Evolutionary conservation across 2,888 invertebrate species (phyloP).

Genomic region (Xanthia icteritia): DNA sequence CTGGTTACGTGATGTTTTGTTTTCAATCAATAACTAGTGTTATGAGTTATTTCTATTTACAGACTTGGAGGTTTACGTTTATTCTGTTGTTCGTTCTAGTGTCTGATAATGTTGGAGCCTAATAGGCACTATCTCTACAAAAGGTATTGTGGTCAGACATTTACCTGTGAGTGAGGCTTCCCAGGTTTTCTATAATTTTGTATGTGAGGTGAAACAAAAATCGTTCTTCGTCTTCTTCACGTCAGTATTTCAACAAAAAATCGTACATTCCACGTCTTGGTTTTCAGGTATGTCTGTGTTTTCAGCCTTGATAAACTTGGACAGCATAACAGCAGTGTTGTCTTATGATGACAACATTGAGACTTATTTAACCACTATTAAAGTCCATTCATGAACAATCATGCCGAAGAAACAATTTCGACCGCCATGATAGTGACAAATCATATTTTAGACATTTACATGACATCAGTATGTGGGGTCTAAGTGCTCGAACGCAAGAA

Average conservation of each 20-base stretch:
- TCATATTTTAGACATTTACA: neutral
- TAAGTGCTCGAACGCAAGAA: neutral
- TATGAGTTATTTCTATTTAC: slow-evolving; percentile 58
- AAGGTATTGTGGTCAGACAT: neutral
- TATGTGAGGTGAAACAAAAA: no score
- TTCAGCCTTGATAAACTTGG: neutral
- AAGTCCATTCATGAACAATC: slow-evolving; percentile 21
- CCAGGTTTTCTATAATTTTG: neutral
- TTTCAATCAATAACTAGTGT: slow-evolving; percentile 72
- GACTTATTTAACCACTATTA: neutral
- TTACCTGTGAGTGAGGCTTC: neutral
- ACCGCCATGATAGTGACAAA: neutral
- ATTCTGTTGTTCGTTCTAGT: slow-evolving; percentile 12
- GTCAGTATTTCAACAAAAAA: no score
- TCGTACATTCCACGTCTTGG: neutral
- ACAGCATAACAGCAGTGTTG: no score
- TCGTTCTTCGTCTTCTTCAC: no score
- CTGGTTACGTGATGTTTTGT: slow-evolving; percentile 68
- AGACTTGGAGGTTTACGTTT: slow-evolving; percentile 40
- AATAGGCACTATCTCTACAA: neutral
- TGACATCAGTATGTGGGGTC: neutral
- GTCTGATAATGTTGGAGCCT: neutral
- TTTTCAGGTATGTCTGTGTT: neutral
- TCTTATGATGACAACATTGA: neutral
- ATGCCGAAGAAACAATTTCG: neutral